Percentiles rank a stretch among this genome's conserved stretches.
Evolutionary conservation across 2,888 invertebrate species (phyloP).

Genomic region (Acanthosepion lycidas): DNA sequence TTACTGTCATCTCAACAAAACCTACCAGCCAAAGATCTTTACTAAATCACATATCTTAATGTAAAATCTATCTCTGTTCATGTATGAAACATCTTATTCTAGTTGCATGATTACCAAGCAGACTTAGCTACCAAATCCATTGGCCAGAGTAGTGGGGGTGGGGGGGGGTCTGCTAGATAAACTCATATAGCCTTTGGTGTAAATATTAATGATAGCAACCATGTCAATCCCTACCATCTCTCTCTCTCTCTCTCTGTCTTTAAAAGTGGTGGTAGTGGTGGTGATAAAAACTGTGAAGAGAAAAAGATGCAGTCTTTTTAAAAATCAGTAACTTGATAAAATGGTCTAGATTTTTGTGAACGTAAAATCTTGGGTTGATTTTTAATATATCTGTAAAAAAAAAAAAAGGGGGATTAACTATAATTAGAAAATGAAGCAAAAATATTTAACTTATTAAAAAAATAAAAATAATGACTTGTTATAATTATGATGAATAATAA

Average conservation of each 20-base stretch:
- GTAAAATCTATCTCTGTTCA: background rate
- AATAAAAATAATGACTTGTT: too few species aligned
- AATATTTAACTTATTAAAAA: too few species aligned
- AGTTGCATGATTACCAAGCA: background rate
- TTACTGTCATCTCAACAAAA: background rate
- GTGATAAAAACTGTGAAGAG: too few species aligned
- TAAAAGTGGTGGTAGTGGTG: too few species aligned
- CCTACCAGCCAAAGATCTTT: background rate
- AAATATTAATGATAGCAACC: background rate
- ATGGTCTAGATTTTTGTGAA: too few species aligned
- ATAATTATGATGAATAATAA: too few species aligned
- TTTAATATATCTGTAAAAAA: too few species aligned
- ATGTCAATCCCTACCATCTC: background rate
- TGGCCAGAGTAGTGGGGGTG: background rate
- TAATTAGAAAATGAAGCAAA: too few species aligned
- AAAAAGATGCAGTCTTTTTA: too few species aligned
- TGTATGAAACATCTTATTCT: background rate
- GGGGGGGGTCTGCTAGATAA: background rate
- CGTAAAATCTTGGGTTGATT: too few species aligned
- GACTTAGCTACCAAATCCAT: background rate
- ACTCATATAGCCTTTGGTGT: background rate
- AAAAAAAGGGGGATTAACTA: too few species aligned
- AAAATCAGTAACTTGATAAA: too few species aligned
- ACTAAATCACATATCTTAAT: background rate
- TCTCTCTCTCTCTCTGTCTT: background rate